Base-by-base conservation (phyloP, 2,888 invertebrate species). In the Ypsolopha sequella region DNA sequence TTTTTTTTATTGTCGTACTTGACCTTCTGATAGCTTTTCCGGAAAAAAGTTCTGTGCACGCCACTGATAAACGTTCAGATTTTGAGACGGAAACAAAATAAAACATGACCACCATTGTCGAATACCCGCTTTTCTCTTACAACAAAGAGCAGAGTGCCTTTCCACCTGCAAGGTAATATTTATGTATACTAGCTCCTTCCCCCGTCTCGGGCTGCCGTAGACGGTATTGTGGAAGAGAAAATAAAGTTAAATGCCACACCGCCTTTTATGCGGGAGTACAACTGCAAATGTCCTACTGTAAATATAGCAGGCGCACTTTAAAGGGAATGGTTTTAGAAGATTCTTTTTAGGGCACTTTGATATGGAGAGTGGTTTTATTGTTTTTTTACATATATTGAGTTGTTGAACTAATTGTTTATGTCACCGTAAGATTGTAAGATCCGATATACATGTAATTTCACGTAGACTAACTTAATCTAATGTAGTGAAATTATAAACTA, bases 161-260 rank as follows among this genome's bases (percentile, higher is more conserved):
- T 4, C 36, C 43, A 41, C 41, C 50, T 50, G 43, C 6, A 50
- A 41, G 51, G 59, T 60, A 64, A 64, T 66, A 64, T 67, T 64
- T 65, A 64, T 62, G 24, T 24, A 24, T 24, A 61, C 63, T 11
- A 58, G 58, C 58, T 63, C 56, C 60, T 63, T 60, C 60, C 59
- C 60, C 56, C 57, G 57, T 56, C 60, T 59, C 60, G 56, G 48
- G 10, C 10, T 7, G 34, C 39, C 7, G 11, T 8, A 33, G 49
- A 13, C 38, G 47, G 6, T 36, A 47, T 47, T 47, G 7, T 47
- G 24, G 41, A 34, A 24, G 39, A 14, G 49, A 49, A 34, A 41
- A 49, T 13, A 53, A 52, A n/a, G 51, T 45, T 43, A 51, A 55
- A 52, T 52, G 55, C n/a, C 6, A 43, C 6, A 11, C 24, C 3